Percentiles rank a stretch among this genome's conserved stretches.
phyloP scores from a whole-genome alignment of 2,797 vertebrate species.

The Oryzias dopingdopingensis region DNA sequence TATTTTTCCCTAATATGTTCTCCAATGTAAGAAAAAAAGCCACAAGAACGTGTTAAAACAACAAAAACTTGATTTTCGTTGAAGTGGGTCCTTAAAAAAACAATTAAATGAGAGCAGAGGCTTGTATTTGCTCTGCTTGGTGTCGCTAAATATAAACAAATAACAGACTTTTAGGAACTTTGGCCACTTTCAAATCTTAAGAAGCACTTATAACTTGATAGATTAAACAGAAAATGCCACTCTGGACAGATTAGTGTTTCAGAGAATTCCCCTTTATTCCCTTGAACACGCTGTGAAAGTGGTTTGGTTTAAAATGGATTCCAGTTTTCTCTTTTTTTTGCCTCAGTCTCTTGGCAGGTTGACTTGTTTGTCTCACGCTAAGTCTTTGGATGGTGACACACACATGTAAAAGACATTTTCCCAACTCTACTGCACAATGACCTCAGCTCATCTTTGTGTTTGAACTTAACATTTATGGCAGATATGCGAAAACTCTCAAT shows the following conservation, averaged over 20 bases:
- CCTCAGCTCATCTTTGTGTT: conserved; percentile 27
- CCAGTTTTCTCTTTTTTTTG: conserved; percentile 31
- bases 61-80: no score
- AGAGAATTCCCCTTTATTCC: conserved; percentile 61
- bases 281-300: conserved; percentile 46
- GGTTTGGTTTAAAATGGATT: conserved; percentile 66
- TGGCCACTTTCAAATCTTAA: conserved; percentile 43
- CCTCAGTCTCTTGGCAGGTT: conserved; percentile 60
- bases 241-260: conserved; percentile 49
- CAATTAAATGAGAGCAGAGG: no score
- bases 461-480: background rate
- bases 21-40: no score
- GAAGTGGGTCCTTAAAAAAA: no score
- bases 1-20: no score
- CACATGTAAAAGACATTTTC: conserved; percentile 4
- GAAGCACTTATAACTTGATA: conserved; percentile 31
- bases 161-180: conserved; percentile 31
- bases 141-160: no score
- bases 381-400: conserved; percentile 39
- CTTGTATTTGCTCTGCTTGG: no score
- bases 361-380: conserved; percentile 53
- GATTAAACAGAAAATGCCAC: conserved; percentile 54
- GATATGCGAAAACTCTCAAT: no score
- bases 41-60: no score
- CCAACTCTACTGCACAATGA: conserved; percentile 3